Conservation (phyloP, 2,113 vertebrate species). For the Nansenia antarctica region DNA sequence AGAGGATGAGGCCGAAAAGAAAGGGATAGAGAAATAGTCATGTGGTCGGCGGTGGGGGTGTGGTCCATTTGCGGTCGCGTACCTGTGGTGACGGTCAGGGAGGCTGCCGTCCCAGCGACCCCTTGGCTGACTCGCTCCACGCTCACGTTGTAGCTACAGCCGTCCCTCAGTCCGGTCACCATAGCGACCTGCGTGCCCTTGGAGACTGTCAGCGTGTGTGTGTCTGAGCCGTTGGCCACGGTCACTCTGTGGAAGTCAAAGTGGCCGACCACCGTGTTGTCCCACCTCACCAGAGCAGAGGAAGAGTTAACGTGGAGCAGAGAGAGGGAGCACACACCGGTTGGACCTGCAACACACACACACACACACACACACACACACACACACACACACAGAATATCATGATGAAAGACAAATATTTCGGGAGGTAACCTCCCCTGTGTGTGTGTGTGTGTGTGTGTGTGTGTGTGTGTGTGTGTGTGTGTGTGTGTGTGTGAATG, state of each 20-base stretch:
- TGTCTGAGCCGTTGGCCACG: conserved; percentile 71
- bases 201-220: conserved; percentile 60
- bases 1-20: neutral
- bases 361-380: neutral
- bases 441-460: conserved; percentile 21
- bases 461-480: no score
- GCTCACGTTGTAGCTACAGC: conserved; percentile 80
- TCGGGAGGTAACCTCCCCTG: no score
- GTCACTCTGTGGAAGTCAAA: conserved; percentile 83
- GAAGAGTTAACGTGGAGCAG: conserved; percentile 72
- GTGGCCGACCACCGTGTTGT: conserved; percentile 62
- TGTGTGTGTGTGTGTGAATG: no score
- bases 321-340: conserved; percentile 74
- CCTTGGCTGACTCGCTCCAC: conserved; percentile 71
- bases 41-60: neutral
- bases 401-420: no score
- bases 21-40: neutral
- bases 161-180: conserved; percentile 69
- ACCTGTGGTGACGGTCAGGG: conserved; percentile 75
- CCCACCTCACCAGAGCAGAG: conserved; percentile 79
- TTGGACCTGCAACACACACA: conserved; percentile 68
- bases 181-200: conserved; percentile 59
- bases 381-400: neutral
- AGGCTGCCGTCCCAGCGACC: conserved; percentile 64
- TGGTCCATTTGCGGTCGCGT: conserved; percentile 23